These are phyloP conservation scores for Luffia ferchaultella DNA, from an alignment of 2,888 invertebrate species.

Conservation along the genomic window DNA sequence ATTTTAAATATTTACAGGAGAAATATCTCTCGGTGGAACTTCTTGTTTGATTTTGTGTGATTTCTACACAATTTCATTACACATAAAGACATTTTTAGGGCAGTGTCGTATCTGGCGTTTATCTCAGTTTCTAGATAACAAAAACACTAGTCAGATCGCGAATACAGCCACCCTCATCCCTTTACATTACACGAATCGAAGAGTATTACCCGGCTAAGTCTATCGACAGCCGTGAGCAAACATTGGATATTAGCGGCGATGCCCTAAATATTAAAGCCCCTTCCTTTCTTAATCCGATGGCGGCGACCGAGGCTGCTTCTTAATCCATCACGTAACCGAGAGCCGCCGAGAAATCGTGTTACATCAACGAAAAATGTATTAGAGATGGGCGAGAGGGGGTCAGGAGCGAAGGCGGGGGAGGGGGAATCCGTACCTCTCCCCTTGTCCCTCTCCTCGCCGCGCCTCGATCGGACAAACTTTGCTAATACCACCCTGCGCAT, in stretches of 20 bases:
- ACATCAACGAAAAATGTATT: constrained; percentile 69
- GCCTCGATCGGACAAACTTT: constrained; percentile 63
- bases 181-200: too few relatives aligned
- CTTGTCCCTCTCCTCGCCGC: constrained; percentile 23
- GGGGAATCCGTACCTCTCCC: neutral
- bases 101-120: too few relatives aligned
- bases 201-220: constrained; percentile 42
- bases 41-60: too few relatives aligned
- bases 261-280: constrained; percentile 54
- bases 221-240: constrained; percentile 41
- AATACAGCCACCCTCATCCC: too few relatives aligned
- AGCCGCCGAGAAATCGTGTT: constrained; percentile 67
- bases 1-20: too few relatives aligned
- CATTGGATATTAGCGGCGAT: constrained; percentile 57
- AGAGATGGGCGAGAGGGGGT: constrained; percentile 28
- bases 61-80: too few relatives aligned
- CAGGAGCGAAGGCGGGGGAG: neutral
- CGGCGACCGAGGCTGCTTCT: constrained; percentile 54
- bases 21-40: too few relatives aligned
- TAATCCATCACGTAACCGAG: constrained; percentile 68
- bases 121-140: too few relatives aligned
- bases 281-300: constrained; percentile 47
- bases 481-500: constrained; percentile 67
- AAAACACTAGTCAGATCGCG: too few relatives aligned
- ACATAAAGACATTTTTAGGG: too few relatives aligned